Evolutionary conservation across 30 jellyfish, hydroid and myxozoan species (phyloP), one percentile per base, ranked within the genome.

Genomic region (Turritopsis rubra): DNA sequence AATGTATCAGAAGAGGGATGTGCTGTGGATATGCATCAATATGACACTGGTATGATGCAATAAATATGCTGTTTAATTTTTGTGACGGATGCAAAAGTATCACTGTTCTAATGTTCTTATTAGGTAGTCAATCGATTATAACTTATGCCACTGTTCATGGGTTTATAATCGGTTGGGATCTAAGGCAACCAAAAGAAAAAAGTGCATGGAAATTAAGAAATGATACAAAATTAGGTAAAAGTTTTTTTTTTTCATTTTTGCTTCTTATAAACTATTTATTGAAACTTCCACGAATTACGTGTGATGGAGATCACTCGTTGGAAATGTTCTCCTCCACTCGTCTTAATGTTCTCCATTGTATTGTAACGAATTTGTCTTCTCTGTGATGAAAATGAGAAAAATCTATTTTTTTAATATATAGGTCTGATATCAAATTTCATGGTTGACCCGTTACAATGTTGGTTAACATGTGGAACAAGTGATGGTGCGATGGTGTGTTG

Each of bases 61-160:
- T n/a, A n/a, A n/a, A n/a, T n/a, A n/a, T n/a, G n/a, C n/a, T n/a
- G n/a, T n/a, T n/a, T n/a, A n/a, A n/a, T n/a, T n/a, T n/a, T n/a
- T n/a, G n/a, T 54, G 21, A 54, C 19, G 72, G 72, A 16, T 54
- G 21, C 72, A 54, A 54, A 54, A 54, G 72, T 16, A n/a, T n/a
- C n/a, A n/a, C n/a, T n/a, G 60, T 41, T 13, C 4, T 29, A 8
- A 7, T 52, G 16, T 28, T 18, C 16, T 9, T 65, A n/a, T n/a
- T 41, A 90, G 99, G 96, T 81, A 87, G 94, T 16, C 99, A 93
- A 72, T 85, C 89, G 30, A 89, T 87, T 28, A 79, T 93, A 7
- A 72, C 96, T 8, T 93, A 87, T 71, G 99, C 99, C 53, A 93
- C 99, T 0, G 99, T 93, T n/a, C 83, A 72, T 83, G 99, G 99